Evolutionary conservation across 2,113 vertebrate genomes (phyloP).

Genomic region (Pomatostomus ruficeps): DNA sequence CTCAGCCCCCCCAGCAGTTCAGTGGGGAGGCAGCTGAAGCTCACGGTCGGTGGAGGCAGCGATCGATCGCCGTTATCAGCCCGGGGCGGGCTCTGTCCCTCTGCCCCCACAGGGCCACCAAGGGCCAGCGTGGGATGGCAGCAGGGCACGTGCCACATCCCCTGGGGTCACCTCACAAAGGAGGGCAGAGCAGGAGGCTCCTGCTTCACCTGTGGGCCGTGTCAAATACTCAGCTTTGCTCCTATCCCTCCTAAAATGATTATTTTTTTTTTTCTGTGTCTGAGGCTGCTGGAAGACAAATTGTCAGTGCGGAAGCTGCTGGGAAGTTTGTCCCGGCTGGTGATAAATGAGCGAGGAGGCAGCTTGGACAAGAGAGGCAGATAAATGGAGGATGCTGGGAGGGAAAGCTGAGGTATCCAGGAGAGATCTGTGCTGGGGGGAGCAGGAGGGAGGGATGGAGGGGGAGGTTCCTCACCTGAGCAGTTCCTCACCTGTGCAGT

Average conservation of each 20-base stretch:
- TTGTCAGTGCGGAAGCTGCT: neutral
- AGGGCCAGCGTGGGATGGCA: neutral
- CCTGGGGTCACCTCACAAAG: neutral
- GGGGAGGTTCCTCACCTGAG: too few species aligned
- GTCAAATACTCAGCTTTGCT: neutral
- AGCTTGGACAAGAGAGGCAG: neutral
- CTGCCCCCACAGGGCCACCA: neutral
- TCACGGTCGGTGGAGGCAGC: neutral
- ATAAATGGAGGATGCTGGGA: neutral
- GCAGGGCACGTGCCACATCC: rapidly evolving
- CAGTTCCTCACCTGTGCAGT: slow-evolving; percentile 80
- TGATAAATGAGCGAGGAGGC: neutral
- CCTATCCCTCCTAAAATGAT: neutral
- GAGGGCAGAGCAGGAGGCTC: neutral
- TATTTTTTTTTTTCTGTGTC: neutral
- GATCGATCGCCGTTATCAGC: neutral
- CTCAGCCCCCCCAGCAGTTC: neutral
- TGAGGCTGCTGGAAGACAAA: neutral
- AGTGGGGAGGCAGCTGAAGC: neutral
- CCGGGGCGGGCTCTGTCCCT: neutral
- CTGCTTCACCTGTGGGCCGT: neutral
- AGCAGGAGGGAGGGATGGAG: neutral
- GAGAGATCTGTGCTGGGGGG: neutral
- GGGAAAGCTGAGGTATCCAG: neutral
- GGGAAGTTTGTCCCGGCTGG: neutral